Base-by-base conservation (phyloP, 2,797 vertebrate species). In the Philypnodon macrostomus region DNA sequence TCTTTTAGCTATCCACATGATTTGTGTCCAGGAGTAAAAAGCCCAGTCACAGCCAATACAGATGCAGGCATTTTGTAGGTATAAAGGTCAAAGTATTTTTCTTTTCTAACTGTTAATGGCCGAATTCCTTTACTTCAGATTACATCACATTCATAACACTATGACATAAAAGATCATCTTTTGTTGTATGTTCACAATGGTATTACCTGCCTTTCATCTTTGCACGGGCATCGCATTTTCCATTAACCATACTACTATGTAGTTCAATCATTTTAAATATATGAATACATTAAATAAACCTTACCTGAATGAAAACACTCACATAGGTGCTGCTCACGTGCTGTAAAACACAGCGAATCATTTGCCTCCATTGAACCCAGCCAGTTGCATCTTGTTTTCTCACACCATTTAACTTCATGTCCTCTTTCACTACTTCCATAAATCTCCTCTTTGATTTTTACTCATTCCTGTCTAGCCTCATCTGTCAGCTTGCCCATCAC, bases 1-100 rank as follows among this genome's bases (percentile, higher is more conserved):
- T 86, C 77, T 81, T 82, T 79, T 61, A 76, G 72, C 73, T 26
- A 78, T 81, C 77, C 67, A 41, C 68, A 74, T 80, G 81, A 85
- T 85, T 84, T 85, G 81, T 84, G 76, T 73, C 58, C 65, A 26
- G 0, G 62, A 54, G 62, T 75, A 72, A 81, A 81, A 81, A 75
- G 68, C 60, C 41, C 58, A 46, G 77, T 67, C 63, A 51, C 54
- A 55, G 69, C 79, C 70, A n/a, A n/a, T n/a, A n/a, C n/a, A 36
- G 7, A 38, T 53, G 72, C 33, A 2, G 58, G 69, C 46, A 57
- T 75, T 80, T 73, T 65, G 53, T 34, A 49, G 62, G 66, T 53
- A 48, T 60, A 70, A 80, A 84, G 79, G 85, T 83, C 77, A 83
- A 73, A 57, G 33, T 42, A 65, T 57, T 70, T 77, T 61, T 68